Conservation (phyloP, 2,113 vertebrate genomes). For the Ancistrus triradiatus region DNA sequence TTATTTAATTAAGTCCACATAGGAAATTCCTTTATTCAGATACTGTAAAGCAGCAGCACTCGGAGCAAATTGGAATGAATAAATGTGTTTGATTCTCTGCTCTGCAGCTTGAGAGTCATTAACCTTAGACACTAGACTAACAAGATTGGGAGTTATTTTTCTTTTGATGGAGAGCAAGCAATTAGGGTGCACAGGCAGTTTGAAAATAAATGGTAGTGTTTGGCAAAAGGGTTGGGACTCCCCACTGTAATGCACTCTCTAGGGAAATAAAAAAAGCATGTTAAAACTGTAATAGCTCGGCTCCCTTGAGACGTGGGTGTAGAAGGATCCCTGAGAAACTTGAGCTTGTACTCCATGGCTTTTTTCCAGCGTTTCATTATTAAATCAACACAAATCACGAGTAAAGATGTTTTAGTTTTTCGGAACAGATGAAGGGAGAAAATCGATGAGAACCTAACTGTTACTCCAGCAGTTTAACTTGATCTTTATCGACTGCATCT, state of each 20-base stretch:
- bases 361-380: background rate
- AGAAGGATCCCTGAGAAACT: conserved; percentile 7
- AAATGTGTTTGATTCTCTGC: background rate
- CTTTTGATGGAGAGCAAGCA: conserved; percentile 18
- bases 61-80: background rate
- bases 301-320: conserved; percentile 17
- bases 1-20: too few relatives aligned
- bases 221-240: conserved; percentile 23
- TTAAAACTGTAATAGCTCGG: conserved; percentile 25
- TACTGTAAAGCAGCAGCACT: background rate
- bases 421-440: background rate
- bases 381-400: background rate
- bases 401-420: background rate
- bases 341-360: background rate
- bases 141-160: conserved; percentile 27
- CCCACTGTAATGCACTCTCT: conserved; percentile 10
- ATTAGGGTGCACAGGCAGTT: conserved; percentile 43
- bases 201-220: conserved; percentile 36
- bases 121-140: conserved; percentile 10
- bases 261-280: conserved; percentile 32
- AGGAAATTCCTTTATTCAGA: too few relatives aligned
- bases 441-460: conserved; percentile 1
- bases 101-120: background rate
- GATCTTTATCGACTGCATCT: too few relatives aligned
- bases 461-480: background rate